Evolutionary conservation across 2,113 vertebrate genomes (phyloP), one percentile per base, ranked within the genome.

Genomic region (Camelus dromedarius): DNA sequence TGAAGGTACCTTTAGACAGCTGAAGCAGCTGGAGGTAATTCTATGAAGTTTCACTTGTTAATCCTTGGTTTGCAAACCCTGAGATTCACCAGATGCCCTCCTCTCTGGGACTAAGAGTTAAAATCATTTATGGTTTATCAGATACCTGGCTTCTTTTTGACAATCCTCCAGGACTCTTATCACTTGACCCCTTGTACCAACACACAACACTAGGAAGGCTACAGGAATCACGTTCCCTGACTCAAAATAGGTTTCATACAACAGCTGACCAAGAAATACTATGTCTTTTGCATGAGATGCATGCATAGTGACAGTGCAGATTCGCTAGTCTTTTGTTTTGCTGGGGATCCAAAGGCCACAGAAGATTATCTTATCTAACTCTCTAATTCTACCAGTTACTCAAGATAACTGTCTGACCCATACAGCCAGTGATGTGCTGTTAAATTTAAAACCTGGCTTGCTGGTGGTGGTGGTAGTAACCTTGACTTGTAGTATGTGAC

Each of bases 1-100:
- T 42, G 38, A 42, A 42, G 38, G 38, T 5, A 42, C 26, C 81
- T 90, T 16, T 1, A 87, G 52, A 58, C 0, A 8, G 48, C 50
- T 83, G 15, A 46, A 67, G 58, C 3, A 92, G 64, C 15, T 70
- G 16, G 50, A 32, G 50, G 77, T 30, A 73, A 62, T 89, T 60
- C 69, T 54, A 30, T 30, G n/a, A 16, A 64, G 30, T 38, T 76
- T 56, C 64, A 87, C 20, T 84, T 67, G 38, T 70, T 83, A 82
- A 95, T 26, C 15, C 22, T 83, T 70, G 13, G 38, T 89, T 95
- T 96, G 89, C 75, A 91, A 82, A 91, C 64, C 60, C 72, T 46
- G 35, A 62, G 64, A 73, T 3, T 60, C 20, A 19, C 67, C 18
- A 52, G 54, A 72, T 22, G 42, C 12, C 22, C 42, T 73, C 42